Conservation (phyloP, 2,113 vertebrate species). For the Cinclus mexicanus region DNA sequence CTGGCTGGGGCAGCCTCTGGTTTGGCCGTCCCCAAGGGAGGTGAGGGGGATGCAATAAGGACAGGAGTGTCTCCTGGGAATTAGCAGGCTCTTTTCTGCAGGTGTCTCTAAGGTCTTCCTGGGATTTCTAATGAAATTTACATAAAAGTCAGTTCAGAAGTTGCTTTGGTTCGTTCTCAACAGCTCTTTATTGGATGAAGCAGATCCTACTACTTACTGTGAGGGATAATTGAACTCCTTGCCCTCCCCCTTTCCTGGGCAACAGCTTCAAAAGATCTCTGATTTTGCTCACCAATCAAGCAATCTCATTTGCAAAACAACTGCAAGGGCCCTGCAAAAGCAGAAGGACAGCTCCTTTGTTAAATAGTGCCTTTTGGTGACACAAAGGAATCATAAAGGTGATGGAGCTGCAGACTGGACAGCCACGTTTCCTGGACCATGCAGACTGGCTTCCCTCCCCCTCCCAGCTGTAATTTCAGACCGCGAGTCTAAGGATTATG, state of each 20-base stretch:
- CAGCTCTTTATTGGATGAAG: background rate
- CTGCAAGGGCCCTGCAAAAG: constrained; percentile 33
- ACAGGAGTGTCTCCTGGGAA: background rate
- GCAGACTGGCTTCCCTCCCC: background rate
- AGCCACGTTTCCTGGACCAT: background rate
- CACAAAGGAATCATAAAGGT: constrained; percentile 61
- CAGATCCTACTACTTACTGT: background rate
- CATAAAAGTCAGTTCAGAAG: background rate
- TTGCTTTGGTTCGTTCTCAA: background rate
- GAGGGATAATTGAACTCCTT: background rate
- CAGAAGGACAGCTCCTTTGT: constrained; percentile 37
- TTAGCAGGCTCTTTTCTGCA: background rate
- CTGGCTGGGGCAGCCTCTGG: background rate
- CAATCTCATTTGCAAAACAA: constrained; percentile 68
- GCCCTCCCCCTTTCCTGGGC: constrained; percentile 40
- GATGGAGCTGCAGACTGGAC: constrained; percentile 22
- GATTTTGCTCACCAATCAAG: constrained; percentile 60
- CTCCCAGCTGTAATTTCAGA: background rate
- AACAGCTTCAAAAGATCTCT: constrained; percentile 56
- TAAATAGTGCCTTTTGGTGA: constrained; percentile 9
- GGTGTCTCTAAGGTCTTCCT: background rate
- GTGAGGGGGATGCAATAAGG: background rate
- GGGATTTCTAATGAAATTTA: background rate
- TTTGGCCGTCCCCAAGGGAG: rapidly evolving
- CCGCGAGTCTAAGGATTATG: background rate